Evolutionary conservation across 2,888 invertebrate species (phyloP), one percentile per base, ranked within the genome.

Genomic region (Cyclophora albipunctata): DNA sequence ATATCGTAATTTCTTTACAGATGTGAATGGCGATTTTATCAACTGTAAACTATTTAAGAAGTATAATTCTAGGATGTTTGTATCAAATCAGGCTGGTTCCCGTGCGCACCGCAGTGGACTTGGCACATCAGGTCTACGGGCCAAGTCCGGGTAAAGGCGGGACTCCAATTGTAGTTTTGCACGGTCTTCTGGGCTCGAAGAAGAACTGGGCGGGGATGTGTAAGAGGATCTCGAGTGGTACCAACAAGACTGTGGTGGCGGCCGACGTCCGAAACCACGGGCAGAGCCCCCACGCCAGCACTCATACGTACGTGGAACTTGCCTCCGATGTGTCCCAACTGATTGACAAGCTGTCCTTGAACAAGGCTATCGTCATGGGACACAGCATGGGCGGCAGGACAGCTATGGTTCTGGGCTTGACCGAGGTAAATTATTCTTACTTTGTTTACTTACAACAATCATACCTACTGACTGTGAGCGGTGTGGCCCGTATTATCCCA

Each of bases 351-450:
- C 75, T 93, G 46, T 96, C 34, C 76, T 48, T 61, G 6, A 45
- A 7, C 3, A 51, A 50, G 20, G 55, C 57, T 6, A 52, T 53
- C 51, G 3, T 62, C 4, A 54, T 98, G 66, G 98, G 98, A 0
- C 98, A 98, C 77, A 97, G 97, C 61, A 97, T 98, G 97, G 98
- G 98, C 34, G 98, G 98, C 7, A 92, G 96, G 55, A 91, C 95
- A 4, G 93, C 94, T 64, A 98, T 98, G 97, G 91, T 92, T 41
- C 43, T 61, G 41, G 57, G 57, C 7, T 56, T 61, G 47, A 51
- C 56, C 20, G 54, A 61, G 56, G 61, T 61, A 53, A 47, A 34
- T 6, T 5, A 33, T 7, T 34, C 33, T 33, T 33, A 20, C 7
- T 2, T 34, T 3, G 20, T 20, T 20, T 42, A 7, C 6, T n/a